Evolutionary conservation across 2,888 invertebrate species (phyloP), one percentile per base, ranked within the genome.

Genomic region (Lagria hirta): DNA sequence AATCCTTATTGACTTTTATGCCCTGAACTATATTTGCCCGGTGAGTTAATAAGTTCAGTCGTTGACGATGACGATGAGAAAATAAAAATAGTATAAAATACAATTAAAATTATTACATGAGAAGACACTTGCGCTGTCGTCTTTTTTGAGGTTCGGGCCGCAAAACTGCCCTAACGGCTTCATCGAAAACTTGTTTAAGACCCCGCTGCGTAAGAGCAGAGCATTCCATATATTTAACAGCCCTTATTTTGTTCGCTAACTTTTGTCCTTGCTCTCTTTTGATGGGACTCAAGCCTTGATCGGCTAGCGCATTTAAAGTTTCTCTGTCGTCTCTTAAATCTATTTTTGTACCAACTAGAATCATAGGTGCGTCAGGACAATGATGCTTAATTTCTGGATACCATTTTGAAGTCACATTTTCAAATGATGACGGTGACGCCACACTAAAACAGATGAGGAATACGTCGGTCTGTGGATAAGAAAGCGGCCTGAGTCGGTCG

Each of bases 351-450:
- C 97, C 97, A 72, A 98, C 96, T 75, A 99, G 82, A 71, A 99
- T 91, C 73, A 99, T 94, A 49, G 98, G 98, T 55, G 97, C 96
- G 78, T 98, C 97, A 50, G 98, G 97, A 79, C 98, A 99, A 73
- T 99, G 98, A 75, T 99, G 98, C 76, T 97, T 95, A 64, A 99
- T 96, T 82, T 99, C 99, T 56, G 98, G 98, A 75, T 95, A 95
- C 99, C 98, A 99, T 78, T 99, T 99, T 57, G 95, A 95, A 66
- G 93, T 93, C 52, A 99, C 96, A 82, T 98, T 99, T 79, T 98
- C 98, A 78, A 96, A 98, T 32, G 98, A 98, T 35, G 97, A 96
- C 52, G 98, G 98, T 73, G 96, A 95, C 61, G 98, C 96, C 58
- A 99, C 95, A 75, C 96, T 96, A 79, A 96, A 99, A 80, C 98